Base-by-base conservation (phyloP, 2,888 invertebrate species). In the Tortrix viridana region DNA sequence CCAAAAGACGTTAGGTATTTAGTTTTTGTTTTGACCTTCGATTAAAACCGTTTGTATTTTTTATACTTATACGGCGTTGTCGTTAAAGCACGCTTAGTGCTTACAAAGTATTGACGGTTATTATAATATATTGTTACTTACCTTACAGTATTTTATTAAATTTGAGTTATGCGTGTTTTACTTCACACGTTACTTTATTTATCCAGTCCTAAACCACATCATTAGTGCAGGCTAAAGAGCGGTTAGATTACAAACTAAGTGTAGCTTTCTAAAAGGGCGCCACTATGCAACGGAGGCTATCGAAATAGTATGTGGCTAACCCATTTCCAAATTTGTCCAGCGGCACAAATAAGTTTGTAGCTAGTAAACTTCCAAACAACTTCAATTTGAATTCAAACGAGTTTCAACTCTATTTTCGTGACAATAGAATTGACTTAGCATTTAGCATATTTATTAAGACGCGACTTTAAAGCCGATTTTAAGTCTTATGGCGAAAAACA, bases 201-300 rank as follows among this genome's bases (percentile, higher is more conserved):
- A 50, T 50, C 56, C 56, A 56, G 50, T 47, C 56, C 62, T 52
- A 38, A 56, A 62, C 62, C 62, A 52, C 62, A 12, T 62, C 62
- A 62, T 62, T 56, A 56, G 62, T 26, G 56, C 44, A 12, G 19
- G 19, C 56, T 56, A 57, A 56, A 62, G 61, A 61, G 61, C 44
- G 55, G 50, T 56, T 38, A 38, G 22, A 46, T 41, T 52, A 46
- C 62, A 56, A 62, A 50, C 23, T 46, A 20, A 19, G 38, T 7
- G 14, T n/a, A 56, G 50, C 56, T 2, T 4, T 32, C 46, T 3
- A 26, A 20, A 16, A 5, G 3, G 19, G 23, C 49, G 23, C 50
- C 38, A 49, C 44, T 37, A 6, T 23, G 5, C 16, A 37, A 38
- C 44, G 14, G 19, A 19, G 16, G 18, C 16, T 19, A 41, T 23